phyloP scores from a whole-genome alignment of 1,140 invertebrate genomes.

The Halotydeus destructor region DNA sequence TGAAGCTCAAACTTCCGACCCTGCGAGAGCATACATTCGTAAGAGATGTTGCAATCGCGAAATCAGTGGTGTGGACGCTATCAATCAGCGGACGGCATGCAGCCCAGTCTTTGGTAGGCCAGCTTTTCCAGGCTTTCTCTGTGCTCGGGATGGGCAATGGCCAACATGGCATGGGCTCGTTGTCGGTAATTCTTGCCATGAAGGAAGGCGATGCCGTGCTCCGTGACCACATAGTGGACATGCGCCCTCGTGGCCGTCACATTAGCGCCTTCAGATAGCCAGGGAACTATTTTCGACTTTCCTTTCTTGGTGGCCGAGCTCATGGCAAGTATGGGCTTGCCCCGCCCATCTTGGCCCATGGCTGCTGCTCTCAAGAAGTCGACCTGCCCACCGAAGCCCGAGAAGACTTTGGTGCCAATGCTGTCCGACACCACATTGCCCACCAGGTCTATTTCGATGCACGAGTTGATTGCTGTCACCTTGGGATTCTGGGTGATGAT shows the following conservation, averaged over 20 bases:
- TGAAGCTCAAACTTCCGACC: no score
- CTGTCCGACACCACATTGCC: conserved; percentile 80
- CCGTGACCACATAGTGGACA: conserved; percentile 79
- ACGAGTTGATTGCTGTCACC: conserved; percentile 90
- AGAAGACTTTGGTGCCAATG: conserved; percentile 75
- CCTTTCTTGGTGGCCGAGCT: conserved; percentile 62
- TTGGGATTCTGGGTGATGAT: conserved; percentile 60
- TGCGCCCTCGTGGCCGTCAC: conserved; percentile 80
- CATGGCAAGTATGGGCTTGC: conserved; percentile 82
- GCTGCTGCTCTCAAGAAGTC: conserved; percentile 87
- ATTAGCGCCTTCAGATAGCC: conserved; percentile 60
- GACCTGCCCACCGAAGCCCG: conserved; percentile 79
- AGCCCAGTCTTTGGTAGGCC: conserved; percentile 64
- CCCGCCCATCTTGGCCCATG: conserved; percentile 59
- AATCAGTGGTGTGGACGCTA: no score
- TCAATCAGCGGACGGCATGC: conserved; percentile 47
- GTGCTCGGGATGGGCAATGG: conserved; percentile 72
- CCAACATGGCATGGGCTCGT: conserved; percentile 65
- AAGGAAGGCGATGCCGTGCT: conserved; percentile 67
- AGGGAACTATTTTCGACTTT: conserved; percentile 69
- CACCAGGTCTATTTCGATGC: conserved; percentile 86
- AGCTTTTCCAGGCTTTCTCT: conserved; percentile 63
- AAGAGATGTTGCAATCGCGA: no score
- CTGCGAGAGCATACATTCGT: no score
- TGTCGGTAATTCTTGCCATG: conserved; percentile 76